Percentiles rank a stretch among this genome's conserved stretches.
Conservation (phyloP, 2,797 vertebrate species). For the Aldrovandia affinis region DNA sequence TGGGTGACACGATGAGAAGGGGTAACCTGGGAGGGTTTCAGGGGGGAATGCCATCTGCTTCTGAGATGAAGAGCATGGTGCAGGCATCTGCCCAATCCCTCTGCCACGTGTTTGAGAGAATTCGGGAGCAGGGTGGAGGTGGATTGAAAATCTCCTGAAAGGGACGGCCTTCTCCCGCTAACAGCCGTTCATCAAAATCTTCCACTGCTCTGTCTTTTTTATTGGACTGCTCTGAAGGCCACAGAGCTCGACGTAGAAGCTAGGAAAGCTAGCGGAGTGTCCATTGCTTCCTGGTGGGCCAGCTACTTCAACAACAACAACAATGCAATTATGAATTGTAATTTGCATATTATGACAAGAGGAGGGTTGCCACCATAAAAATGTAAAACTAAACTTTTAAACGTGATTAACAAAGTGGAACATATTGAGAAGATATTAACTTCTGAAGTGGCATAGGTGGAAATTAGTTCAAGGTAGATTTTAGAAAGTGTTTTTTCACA, state of each 20-base stretch:
- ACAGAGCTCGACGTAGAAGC: not conserved
- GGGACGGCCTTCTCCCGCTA: not conserved
- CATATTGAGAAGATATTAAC: not conserved
- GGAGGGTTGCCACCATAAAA: not conserved
- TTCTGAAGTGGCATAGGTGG: too few species aligned
- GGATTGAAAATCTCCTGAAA: conserved; percentile 34
- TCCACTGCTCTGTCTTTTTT: not conserved
- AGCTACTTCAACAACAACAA: not conserved
- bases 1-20: conserved; percentile 26
- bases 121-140: conserved; percentile 32
- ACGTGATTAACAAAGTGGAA: not conserved
- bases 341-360: not conserved
- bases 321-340: not conserved
- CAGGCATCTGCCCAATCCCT: conserved; percentile 31
- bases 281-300: not conserved
- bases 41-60: conserved; percentile 36
- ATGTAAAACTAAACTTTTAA: not conserved
- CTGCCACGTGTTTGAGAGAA: not conserved
- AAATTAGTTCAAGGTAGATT: too few species aligned
- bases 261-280: not conserved
- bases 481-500: too few species aligned
- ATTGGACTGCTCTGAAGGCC: not conserved
- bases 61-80: conserved; percentile 31
- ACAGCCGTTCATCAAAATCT: not conserved
- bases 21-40: conserved; percentile 2